A percentile compares a stretch with the other conserved stretches of the same genome.
These are phyloP conservation scores for Pseudoatta argentina DNA, from an alignment of 1,140 invertebrate genomes.

Conservation along the genomic window DNA sequence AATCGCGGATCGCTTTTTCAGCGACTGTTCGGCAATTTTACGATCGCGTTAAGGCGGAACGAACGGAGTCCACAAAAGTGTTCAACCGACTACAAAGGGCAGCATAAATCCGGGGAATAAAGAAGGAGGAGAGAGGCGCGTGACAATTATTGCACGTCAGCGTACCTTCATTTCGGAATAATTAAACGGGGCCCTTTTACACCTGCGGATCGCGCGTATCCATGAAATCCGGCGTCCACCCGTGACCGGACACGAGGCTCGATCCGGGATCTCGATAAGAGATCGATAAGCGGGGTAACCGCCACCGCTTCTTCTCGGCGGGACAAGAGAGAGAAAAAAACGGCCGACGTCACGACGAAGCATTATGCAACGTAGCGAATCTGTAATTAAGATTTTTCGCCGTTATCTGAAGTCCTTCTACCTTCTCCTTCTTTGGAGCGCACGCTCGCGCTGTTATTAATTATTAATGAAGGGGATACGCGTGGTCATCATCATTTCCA, in stretches of 20 bases:
- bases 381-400: conserved; percentile 64
- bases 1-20: conserved; percentile 55
- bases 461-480: conserved; percentile 53
- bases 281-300: conserved; percentile 68
- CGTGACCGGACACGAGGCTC: conserved; percentile 64
- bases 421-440: background rate
- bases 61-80: conserved; percentile 60
- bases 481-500: conserved; percentile 56
- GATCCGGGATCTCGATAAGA: conserved; percentile 65
- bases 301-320: conserved; percentile 63
- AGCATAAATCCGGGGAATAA: conserved; percentile 14
- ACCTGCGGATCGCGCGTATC: conserved; percentile 73
- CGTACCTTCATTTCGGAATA: conserved; percentile 81
- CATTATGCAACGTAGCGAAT: conserved; percentile 55
- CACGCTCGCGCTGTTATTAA: conserved; percentile 52
- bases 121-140: conserved; percentile 52
- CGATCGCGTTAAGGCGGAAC: conserved; percentile 75
- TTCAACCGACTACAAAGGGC: background rate
- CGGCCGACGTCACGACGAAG: conserved; percentile 64
- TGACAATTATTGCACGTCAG: conserved; percentile 84
- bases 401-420: background rate
- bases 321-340: conserved; percentile 49
- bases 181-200: conserved; percentile 79
- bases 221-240: conserved; percentile 69
- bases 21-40: conserved; percentile 58